Conservation (phyloP, 2,888 invertebrate species). For the Liposcelis brunnea region DNA sequence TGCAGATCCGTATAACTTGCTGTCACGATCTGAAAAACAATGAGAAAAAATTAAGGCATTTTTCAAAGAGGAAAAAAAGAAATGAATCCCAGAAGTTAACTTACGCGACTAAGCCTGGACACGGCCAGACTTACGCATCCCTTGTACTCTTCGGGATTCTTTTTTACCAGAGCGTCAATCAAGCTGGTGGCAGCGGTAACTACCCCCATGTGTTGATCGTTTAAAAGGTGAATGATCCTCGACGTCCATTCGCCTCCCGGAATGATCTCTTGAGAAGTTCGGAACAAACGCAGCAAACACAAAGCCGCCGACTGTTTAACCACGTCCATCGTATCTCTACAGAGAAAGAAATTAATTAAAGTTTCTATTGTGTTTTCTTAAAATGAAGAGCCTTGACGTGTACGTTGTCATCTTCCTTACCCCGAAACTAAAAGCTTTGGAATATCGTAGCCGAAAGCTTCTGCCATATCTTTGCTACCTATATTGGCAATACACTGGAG, state of each 20-base stretch:
- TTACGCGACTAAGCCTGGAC: conserved; percentile 79
- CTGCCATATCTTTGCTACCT: conserved; percentile 99
- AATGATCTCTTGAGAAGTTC: conserved; percentile 91
- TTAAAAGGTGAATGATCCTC: conserved; percentile 91
- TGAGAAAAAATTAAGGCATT: no score
- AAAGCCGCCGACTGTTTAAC: conserved; percentile 98
- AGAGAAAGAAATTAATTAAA: conserved; percentile 15
- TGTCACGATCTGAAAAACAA: conserved; percentile 78
- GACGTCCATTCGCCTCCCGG: conserved; percentile 98
- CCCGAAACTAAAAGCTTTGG: conserved; percentile 96
- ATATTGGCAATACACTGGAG: conserved; percentile 99
- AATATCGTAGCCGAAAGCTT: conserved; percentile 95
- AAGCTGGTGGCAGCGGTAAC: conserved; percentile 97
- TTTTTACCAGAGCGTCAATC: conserved; percentile 95
- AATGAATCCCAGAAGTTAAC: no score
- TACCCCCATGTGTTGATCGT: conserved; percentile 98
- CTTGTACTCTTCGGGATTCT: conserved; percentile 98
- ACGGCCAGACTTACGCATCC: conserved; percentile 97
- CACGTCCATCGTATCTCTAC: conserved; percentile 93
- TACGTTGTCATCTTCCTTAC: conserved; percentile 28
- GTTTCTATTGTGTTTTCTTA: background rate
- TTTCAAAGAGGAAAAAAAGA: no score
- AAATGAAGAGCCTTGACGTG: background rate
- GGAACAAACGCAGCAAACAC: conserved; percentile 80
- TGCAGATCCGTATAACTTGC: conserved; percentile 98